These are phyloP conservation scores for Gadus macrocephalus DNA, from an alignment of 2,113 vertebrate genomes.

Conservation along the genomic window DNA sequence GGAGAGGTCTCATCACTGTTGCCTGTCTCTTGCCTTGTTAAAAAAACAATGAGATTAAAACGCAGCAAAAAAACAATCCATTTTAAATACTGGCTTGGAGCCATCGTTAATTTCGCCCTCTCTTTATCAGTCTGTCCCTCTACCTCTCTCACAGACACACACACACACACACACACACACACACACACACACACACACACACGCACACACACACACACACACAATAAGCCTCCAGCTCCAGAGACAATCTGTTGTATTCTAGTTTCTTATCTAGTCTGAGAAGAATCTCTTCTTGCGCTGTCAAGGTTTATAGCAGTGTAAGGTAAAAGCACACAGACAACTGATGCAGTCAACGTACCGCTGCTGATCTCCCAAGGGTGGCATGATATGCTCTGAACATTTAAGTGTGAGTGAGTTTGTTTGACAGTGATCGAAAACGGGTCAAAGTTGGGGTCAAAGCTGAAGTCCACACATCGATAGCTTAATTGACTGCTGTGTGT, in stretches of 20 bases:
- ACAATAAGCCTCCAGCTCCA: slow-evolving; percentile 4
- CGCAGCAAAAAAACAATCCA: not conserved
- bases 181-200: not conserved
- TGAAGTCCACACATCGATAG: not conserved
- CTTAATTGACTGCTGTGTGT: not conserved
- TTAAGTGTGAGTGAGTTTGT: not conserved
- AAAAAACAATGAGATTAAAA: slow-evolving; percentile 5
- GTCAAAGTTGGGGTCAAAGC: no score
- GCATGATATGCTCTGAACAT: not conserved
- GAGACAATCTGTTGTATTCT: slow-evolving; percentile 15
- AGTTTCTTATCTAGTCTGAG: slow-evolving; percentile 27
- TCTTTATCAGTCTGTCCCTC: not conserved
- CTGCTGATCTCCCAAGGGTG: slow-evolving; percentile 25
- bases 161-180: not conserved
- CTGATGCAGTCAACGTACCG: slow-evolving; percentile 40
- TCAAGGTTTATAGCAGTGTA: slow-evolving; percentile 14
- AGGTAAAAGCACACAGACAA: slow-evolving; percentile 43
- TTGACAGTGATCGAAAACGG: no score
- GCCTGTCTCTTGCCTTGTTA: not conserved
- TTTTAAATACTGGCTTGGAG: not conserved
- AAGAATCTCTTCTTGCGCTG: slow-evolving; percentile 27
- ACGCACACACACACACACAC: not conserved
- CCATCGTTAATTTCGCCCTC: not conserved
- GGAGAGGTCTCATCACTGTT: not conserved
- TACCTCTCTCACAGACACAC: not conserved